These are phyloP conservation scores for Engystomops pustulosus DNA, from an alignment of 2,113 vertebrate species.

Conservation along the genomic window DNA sequence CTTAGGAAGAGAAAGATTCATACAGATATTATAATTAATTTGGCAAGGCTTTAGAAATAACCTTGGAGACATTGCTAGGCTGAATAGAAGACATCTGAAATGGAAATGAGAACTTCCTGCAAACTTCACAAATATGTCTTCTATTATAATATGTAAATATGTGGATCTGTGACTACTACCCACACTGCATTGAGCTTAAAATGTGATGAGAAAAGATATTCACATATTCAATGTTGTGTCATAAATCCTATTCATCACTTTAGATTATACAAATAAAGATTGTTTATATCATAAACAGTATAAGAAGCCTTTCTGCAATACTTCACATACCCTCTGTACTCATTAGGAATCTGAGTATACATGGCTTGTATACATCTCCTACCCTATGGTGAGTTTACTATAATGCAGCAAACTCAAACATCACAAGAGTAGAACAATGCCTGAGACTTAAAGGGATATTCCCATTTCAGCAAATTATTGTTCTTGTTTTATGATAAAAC, in stretches of 20 bases:
- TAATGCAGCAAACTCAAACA: no score
- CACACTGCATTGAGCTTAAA: not conserved
- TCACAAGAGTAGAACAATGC: not conserved
- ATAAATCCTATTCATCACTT: not conserved
- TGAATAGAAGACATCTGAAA: slow-evolving; percentile 10
- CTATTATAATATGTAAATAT: slow-evolving; percentile 6
- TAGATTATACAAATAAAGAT: not conserved
- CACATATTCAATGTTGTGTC: not conserved
- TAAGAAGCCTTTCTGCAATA: not conserved
- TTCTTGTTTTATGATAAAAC: no score
- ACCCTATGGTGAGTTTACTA: no score
- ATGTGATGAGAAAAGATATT: not conserved
- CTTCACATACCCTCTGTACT: not conserved
- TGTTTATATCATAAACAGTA: not conserved
- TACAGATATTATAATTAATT: slow-evolving; percentile 8
- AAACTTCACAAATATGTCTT: slow-evolving; percentile 1
- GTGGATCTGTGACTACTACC: not conserved
- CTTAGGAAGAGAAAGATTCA: not conserved
- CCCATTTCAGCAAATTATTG: no score
- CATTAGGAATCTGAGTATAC: not conserved
- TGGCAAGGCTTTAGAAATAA: not conserved
- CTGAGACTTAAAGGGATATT: no score
- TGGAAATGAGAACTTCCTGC: slow-evolving; percentile 12
- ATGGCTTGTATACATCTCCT: not conserved
- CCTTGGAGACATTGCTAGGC: not conserved